These are phyloP conservation scores for Dascyllus trimaculatus DNA, from an alignment of 2,113 vertebrate species.

Conservation along the genomic window DNA sequence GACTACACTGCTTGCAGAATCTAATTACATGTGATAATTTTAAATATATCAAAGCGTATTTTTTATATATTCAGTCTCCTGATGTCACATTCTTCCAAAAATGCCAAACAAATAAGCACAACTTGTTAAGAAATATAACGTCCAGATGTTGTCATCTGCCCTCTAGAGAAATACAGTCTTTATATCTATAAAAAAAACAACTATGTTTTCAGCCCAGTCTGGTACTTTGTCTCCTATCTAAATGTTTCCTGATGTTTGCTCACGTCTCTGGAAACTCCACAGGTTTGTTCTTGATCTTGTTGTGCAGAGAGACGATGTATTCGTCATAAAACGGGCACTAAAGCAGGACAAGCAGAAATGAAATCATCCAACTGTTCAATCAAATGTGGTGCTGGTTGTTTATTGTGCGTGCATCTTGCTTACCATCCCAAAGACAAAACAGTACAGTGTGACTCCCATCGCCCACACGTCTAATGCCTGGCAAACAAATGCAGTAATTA, in stretches of 20 bases:
- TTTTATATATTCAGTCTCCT: no score
- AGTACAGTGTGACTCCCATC: slow-evolving; percentile 94
- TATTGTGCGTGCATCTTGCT: slow-evolving; percentile 46
- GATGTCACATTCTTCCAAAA: no score
- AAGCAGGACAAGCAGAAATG: background rate
- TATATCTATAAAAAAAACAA: no score
- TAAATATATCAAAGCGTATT: no score
- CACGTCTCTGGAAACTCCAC: slow-evolving; percentile 94
- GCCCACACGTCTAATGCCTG: slow-evolving; percentile 98
- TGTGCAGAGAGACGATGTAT: slow-evolving; percentile 92
- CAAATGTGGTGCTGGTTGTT: background rate
- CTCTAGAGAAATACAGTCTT: no score
- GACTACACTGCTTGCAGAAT: no score
- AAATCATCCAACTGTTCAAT: background rate
- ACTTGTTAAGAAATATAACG: no score
- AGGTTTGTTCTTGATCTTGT: slow-evolving; percentile 92
- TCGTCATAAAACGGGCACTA: slow-evolving; percentile 97
- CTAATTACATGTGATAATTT: no score
- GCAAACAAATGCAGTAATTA: slow-evolving; percentile 56
- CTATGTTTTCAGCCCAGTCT: no score
- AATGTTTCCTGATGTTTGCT: slow-evolving; percentile 69
- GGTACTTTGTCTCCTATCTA: background rate
- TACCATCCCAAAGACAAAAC: slow-evolving; percentile 95
- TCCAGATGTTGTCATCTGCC: no score
- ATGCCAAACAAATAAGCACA: no score